Percentiles rank a stretch among this genome's conserved stretches.
phyloP scores from a whole-genome alignment of 2,888 invertebrate species.

The Idaea aversata region DNA sequence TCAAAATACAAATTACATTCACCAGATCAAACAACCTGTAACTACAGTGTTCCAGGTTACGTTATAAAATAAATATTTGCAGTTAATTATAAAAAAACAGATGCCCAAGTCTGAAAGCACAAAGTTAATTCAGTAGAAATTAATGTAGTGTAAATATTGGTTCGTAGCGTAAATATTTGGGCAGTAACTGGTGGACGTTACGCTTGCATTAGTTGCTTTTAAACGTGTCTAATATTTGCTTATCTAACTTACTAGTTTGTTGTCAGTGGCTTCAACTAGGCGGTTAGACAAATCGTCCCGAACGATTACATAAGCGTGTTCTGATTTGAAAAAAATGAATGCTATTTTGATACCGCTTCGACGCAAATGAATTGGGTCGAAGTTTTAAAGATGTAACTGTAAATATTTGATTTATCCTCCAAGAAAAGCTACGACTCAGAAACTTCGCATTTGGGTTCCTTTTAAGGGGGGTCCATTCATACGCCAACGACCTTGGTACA shows the following conservation, averaged over 20 bases:
- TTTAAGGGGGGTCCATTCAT: no score
- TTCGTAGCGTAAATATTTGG: conserved; percentile 58
- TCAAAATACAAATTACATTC: conserved; percentile 1
- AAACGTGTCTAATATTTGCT: conserved; percentile 55
- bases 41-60: conserved; percentile 15
- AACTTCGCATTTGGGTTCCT: no score
- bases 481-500: no score
- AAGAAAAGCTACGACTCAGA: neutral
- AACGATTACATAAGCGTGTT: neutral
- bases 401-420: neutral
- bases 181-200: conserved; percentile 52
- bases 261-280: conserved; percentile 13
- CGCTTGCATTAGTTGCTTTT: conserved; percentile 57
- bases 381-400: neutral
- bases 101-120: conserved; percentile 38
- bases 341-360: neutral
- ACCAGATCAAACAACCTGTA: conserved; percentile 7
- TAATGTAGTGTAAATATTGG: conserved; percentile 63
- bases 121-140: conserved; percentile 57
- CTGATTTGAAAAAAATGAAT: neutral
- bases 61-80: conserved; percentile 26
- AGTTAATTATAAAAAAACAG: conserved; percentile 34
- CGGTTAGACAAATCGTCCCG: neutral
- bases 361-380: neutral
- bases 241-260: conserved; percentile 41